Base-by-base conservation (phyloP, 2,888 invertebrate species). In the Lepidochrysops patricia region DNA sequence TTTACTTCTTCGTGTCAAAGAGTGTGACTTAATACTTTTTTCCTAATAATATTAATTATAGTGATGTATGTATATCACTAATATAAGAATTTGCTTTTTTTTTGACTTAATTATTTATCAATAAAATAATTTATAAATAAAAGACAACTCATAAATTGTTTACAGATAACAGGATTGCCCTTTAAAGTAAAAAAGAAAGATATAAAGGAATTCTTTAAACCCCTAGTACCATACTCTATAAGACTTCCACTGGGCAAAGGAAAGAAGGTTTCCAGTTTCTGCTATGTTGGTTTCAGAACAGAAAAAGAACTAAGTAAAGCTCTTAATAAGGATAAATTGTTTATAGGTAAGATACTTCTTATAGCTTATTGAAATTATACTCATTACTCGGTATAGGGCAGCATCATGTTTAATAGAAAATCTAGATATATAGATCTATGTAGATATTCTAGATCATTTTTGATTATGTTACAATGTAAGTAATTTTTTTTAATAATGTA, bases 241-340 rank as follows among this genome's bases (percentile, higher is more conserved):
- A 90, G 97, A 63, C 81, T 97, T 49, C 96, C 97, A 0, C 77
- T 90, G n/a, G 90, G 83, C 1, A 87, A 87, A 69, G 83, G 76
- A 15, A 91, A 81, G 62, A 92, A 93, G 68, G 89, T 94, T 1
- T 93, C 94, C 73, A 96, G 97, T 4, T 94, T 97, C 71, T 97
- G 97, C 43, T 98, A 94, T 86, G 94, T 96, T n/a, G 97, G 97
- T 1, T 98, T 98, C 72, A 93, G 94, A 77, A 94, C 93, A 2
- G 95, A 97, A 72, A 93, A 92, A 64, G 94, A 95, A 66, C 90
- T 95, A 72, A 93, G 93, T 29, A 93, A 94, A 72, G 97, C 96
- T 1, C 85, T 98, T 68, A 84, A 91, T 57, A 97, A 97, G 79
- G 92, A 97, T 75, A 96, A 94, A 82, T 94, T 96, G 73, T 97